These are phyloP conservation scores for Vanacampus margaritifer DNA, from an alignment of 2,113 vertebrate genomes.

Conservation along the genomic window DNA sequence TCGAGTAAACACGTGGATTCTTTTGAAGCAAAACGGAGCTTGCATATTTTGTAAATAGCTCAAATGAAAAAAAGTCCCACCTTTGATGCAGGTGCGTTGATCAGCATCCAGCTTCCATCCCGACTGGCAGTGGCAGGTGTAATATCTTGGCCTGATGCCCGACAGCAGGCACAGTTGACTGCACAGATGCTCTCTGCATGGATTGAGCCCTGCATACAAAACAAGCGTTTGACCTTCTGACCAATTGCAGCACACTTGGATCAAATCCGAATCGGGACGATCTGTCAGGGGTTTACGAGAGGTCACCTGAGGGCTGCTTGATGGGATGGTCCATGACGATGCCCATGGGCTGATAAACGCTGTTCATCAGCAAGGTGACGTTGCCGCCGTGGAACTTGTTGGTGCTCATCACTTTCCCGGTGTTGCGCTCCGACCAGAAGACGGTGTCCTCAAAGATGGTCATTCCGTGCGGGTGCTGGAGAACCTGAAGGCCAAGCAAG, in stretches of 20 bases:
- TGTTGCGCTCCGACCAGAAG: conserved; percentile 86
- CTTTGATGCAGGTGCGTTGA: conserved; percentile 80
- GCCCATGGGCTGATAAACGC: conserved; percentile 80
- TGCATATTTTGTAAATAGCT: background rate
- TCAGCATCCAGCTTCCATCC: conserved; percentile 84
- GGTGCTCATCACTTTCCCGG: conserved; percentile 78
- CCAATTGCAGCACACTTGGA: background rate
- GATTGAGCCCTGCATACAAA: conserved; percentile 73
- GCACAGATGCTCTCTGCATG: conserved; percentile 77
- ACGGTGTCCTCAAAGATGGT: conserved; percentile 87
- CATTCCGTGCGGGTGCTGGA: conserved; percentile 83
- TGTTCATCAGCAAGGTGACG: conserved; percentile 77
- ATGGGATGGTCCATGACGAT: conserved; percentile 81
- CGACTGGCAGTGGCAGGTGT: conserved; percentile 87
- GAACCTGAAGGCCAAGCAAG: conserved; percentile 61
- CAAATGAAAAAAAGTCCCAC: conserved; percentile 50
- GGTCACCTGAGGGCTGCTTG: conserved; percentile 81
- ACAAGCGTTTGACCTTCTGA: background rate
- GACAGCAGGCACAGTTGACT: conserved; percentile 89
- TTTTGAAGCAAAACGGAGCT: background rate
- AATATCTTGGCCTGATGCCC: conserved; percentile 73
- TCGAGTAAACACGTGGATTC: background rate
- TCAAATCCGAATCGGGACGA: no score
- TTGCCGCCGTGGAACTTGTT: conserved; percentile 93
- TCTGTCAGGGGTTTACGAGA: background rate